These are phyloP conservation scores for Drosophila guanche DNA, from an alignment of 1,140 invertebrate genomes.

Conservation along the genomic window DNA sequence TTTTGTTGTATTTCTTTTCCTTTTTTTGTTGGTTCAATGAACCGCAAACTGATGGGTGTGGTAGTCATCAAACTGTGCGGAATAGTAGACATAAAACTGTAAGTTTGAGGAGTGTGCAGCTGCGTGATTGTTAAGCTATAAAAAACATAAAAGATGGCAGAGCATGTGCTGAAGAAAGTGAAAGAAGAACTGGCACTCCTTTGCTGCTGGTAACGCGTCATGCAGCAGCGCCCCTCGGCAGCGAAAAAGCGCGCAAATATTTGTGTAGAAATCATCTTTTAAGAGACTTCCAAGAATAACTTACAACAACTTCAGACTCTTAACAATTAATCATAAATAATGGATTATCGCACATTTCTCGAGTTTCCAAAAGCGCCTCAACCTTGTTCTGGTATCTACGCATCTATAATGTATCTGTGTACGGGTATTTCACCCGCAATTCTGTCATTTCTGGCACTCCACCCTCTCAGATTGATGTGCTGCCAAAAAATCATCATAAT, in stretches of 20 bases:
- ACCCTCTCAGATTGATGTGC: constrained; percentile 71
- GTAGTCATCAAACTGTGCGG: neutral
- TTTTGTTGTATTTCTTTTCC: constrained; percentile 17
- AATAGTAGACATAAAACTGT: neutral
- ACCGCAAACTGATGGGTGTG: constrained; percentile 14
- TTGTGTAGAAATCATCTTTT: neutral
- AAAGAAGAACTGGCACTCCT: too few relatives aligned
- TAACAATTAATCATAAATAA: constrained; percentile 24
- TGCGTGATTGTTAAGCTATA: neutral
- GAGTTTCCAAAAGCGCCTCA: constrained; percentile 4
- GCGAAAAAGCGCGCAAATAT: too few relatives aligned
- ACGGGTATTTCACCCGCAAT: constrained; percentile 37
- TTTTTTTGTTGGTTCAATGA: constrained; percentile 47
- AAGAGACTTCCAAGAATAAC: constrained; percentile 13
- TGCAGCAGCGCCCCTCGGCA: too few relatives aligned
- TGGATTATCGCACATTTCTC: constrained; percentile 9
- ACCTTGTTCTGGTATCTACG: constrained; percentile 44
- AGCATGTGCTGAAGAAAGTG: too few relatives aligned
- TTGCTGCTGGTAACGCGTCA: too few relatives aligned
- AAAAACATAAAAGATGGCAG: too few relatives aligned
- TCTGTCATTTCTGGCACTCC: constrained; percentile 10
- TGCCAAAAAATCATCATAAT: constrained; percentile 46
- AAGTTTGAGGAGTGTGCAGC: constrained; percentile 3
- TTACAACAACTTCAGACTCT: neutral
- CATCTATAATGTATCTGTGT: neutral